phyloP scores from a whole-genome alignment of 2,113 vertebrate genomes.

The Dromaius novaehollandiae region DNA sequence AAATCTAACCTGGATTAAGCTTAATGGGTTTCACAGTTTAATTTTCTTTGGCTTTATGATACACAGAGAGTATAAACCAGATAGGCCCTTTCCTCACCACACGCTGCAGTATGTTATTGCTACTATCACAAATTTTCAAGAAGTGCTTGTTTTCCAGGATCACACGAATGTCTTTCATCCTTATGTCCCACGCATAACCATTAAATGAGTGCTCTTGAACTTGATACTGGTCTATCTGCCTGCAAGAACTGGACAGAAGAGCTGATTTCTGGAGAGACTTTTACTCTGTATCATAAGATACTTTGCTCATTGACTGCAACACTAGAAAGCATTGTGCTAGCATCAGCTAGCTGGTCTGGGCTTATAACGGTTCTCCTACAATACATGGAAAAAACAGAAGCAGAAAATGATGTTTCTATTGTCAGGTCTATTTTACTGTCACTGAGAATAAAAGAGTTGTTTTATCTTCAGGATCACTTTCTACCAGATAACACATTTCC shows the following conservation, averaged over 20 bases:
- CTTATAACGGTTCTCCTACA: background rate
- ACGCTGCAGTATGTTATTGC: background rate
- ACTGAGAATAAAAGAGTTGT: background rate
- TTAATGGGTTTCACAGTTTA: background rate
- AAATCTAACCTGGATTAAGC: background rate
- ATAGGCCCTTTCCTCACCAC: background rate
- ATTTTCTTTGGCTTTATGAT: background rate
- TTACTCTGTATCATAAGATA: background rate
- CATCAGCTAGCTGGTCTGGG: background rate
- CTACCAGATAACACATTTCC: background rate
- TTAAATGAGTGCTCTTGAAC: background rate
- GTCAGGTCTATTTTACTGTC: background rate
- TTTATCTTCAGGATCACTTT: background rate
- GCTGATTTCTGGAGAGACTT: background rate
- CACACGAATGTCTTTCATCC: background rate
- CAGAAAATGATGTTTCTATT: background rate
- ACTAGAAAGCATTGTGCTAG: background rate
- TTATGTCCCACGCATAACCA: fast-evolving
- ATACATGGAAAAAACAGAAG: background rate
- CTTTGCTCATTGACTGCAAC: background rate
- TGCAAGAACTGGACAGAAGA: background rate
- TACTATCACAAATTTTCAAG: background rate
- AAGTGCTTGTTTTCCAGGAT: background rate
- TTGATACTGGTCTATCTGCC: background rate
- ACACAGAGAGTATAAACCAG: background rate